Evolutionary conservation across 2,888 invertebrate species (phyloP).

Genomic region (Disparrhopalites patrizii): DNA sequence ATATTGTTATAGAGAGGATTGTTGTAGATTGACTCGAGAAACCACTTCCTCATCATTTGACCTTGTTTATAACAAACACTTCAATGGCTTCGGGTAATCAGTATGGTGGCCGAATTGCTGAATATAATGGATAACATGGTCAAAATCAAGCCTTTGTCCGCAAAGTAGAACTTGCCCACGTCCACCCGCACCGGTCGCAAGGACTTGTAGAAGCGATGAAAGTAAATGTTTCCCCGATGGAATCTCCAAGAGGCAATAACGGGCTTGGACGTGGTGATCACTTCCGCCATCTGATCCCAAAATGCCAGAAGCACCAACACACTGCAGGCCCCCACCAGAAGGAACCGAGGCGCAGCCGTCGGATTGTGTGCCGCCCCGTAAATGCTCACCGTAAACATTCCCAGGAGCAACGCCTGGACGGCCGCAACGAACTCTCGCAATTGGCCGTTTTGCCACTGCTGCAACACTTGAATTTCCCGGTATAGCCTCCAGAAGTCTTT

Average conservation of each 20-base stretch:
- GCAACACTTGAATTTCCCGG: background rate
- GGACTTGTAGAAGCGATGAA: background rate
- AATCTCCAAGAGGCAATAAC: background rate
- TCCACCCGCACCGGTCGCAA: background rate
- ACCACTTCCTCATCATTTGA: too few species aligned
- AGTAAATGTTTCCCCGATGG: background rate
- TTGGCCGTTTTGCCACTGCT: background rate
- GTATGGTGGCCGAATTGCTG: background rate
- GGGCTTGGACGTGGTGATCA: background rate
- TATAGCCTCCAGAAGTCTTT: too few species aligned
- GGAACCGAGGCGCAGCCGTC: background rate
- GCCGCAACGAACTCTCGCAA: background rate
- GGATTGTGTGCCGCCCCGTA: background rate
- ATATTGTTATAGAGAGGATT: too few species aligned
- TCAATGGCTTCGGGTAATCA: too few species aligned
- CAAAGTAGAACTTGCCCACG: background rate
- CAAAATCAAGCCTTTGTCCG: background rate
- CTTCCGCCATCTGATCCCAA: conserved; percentile 1
- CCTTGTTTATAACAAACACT: too few species aligned
- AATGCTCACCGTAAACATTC: background rate
- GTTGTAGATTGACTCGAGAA: too few species aligned
- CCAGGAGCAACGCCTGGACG: background rate
- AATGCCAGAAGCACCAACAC: background rate
- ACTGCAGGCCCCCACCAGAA: background rate
- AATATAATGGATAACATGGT: background rate